These are phyloP conservation scores for Drosophila albomicans DNA, from an alignment of 1,140 invertebrate genomes.

Conservation along the genomic window DNA sequence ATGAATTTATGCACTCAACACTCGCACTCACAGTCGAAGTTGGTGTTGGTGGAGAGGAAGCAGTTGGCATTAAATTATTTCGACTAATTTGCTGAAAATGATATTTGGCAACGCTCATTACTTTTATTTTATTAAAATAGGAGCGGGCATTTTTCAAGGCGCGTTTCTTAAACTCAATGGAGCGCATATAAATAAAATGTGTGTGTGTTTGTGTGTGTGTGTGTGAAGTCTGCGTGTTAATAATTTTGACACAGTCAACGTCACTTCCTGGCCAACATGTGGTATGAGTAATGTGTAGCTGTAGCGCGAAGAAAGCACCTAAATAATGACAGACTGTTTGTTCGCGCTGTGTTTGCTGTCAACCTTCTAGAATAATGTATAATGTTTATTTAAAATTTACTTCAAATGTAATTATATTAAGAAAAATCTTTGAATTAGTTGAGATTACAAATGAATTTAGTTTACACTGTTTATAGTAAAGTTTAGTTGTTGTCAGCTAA, in stretches of 20 bases:
- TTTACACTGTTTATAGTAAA: no score
- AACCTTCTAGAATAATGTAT: not conserved
- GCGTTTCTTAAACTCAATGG: conserved; percentile 46
- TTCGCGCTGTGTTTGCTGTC: conserved; percentile 40
- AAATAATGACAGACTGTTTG: conserved; percentile 65
- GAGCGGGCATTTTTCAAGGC: conserved; percentile 20
- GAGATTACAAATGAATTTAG: no score
- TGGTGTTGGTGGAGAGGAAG: not conserved
- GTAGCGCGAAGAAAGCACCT: conserved; percentile 30
- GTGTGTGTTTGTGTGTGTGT: not conserved
- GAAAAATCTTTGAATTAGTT: no score
- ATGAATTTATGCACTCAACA: not conserved
- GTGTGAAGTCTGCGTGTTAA: conserved; percentile 24
- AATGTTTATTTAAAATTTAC: conserved; percentile 51
- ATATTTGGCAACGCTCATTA: conserved; percentile 46
- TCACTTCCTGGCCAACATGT: conserved; percentile 53
- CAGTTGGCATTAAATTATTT: conserved; percentile 40
- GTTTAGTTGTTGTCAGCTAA: no score
- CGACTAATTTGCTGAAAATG: conserved; percentile 48
- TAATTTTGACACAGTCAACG: conserved; percentile 29
- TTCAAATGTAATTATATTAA: conserved; percentile 50
- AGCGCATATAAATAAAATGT: conserved; percentile 45
- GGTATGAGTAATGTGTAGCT: conserved; percentile 69
- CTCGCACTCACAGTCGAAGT: no score
- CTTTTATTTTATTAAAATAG: conserved; percentile 56